Base-by-base conservation (phyloP, 2,888 invertebrate species). In the Chrysopilus asiliformis region DNA sequence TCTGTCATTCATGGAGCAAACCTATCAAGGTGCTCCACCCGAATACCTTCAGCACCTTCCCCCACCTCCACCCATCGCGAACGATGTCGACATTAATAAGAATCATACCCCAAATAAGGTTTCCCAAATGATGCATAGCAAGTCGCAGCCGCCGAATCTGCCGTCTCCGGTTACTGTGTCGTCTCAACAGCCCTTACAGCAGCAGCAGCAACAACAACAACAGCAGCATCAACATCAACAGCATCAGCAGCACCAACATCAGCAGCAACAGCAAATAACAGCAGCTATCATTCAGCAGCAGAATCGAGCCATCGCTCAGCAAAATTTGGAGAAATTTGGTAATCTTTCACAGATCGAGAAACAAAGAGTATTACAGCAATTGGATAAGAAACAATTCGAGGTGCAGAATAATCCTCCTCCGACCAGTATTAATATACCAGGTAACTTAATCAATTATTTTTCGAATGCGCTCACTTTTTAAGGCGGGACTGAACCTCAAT, bases 1-100 rank as follows among this genome's bases (percentile, higher is more conserved):
- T 3, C 47, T 60, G 45, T 55, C 61, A 5, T 64, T 58, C 38
- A 58, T 62, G 53, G 64, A 64, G 28, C 60, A 61, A 38, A 57
- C 60, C 29, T 61, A 53, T 51, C 54, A 57, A 3, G 54, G 54
- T 16, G 59, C 59, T 3, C 57, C 53, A 36, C 78, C 78, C 47
- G 79, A 79, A 51, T 77, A 77, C 30, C 66, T 79, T 45, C 79
- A 79, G 51, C 79, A 79, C 56, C 60, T 79, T 40, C 55, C 58
- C 12, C 57, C 59, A 42, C 43, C 58, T 3, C 56, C 60, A 15
- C 53, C 58, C 41, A 22, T 41, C 22, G 40, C 31, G 9, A 24
- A 14, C 10, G 42, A 44, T 16, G 32, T 44, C 1, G 44, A 44
- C 26, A 32, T 44, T 22, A 38, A 15, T 18, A 44, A 44, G 37